Conservation (phyloP, 2,113 vertebrate species). For the Notarius lentiginosus region DNA sequence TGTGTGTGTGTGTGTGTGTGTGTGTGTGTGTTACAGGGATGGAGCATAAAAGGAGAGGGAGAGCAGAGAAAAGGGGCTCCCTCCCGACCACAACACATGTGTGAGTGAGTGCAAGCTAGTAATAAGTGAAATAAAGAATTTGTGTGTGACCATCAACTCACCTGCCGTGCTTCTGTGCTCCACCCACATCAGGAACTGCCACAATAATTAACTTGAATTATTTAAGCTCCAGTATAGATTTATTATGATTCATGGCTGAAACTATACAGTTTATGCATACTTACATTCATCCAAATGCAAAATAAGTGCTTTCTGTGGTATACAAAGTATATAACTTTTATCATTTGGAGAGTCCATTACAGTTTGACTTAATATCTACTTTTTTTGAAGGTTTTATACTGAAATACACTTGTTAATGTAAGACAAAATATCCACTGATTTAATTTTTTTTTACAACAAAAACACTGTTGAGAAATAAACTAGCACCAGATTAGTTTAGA, state of each 20-base stretch:
- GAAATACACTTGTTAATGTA: neutral
- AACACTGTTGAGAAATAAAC: neutral
- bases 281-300: neutral
- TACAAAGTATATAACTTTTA: neutral
- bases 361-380: neutral
- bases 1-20: too few relatives aligned
- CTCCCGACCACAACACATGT: too few relatives aligned
- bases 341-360: neutral
- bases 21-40: too few relatives aligned
- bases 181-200: too few relatives aligned
- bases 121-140: too few relatives aligned
- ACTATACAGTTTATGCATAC: neutral
- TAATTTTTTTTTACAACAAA: neutral
- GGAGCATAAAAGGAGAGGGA: too few relatives aligned
- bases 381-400: neutral
- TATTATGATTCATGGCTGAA: conserved; percentile 29
- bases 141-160: too few relatives aligned
- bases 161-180: too few relatives aligned
- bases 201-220: conserved; percentile 35
- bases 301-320: neutral
- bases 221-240: conserved; percentile 31
- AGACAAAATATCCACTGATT: neutral
- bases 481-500: neutral
- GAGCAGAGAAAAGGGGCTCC: too few relatives aligned
- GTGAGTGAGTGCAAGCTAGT: too few relatives aligned